Evolutionary conservation across 2,888 invertebrate species (phyloP), one percentile per base, ranked within the genome.

Genomic region (Sminthurinus aureus): DNA sequence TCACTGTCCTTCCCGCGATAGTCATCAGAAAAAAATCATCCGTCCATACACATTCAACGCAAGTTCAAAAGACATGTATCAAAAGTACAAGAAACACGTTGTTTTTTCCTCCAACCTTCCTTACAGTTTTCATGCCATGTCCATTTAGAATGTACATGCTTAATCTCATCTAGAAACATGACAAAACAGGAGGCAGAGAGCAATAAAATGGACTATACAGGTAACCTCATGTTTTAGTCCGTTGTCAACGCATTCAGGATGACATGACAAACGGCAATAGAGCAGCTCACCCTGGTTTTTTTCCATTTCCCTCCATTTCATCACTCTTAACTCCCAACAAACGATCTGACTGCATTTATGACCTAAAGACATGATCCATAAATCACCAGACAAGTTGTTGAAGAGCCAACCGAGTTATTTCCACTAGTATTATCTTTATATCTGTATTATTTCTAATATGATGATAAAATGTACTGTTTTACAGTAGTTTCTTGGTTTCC

Each of bases 1-100:
- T 85, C 86, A 87, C 83, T 79, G 75, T 75, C 38, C 38, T 38
- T 38, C 75, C 75, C 66, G 73, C 74, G 83, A 83, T 74, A 83
- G 77, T 58, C 77, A 77, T 82, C 82, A 77, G 51, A 11, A 67
- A 73, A 24, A 73, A 24, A 73, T 58, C 81, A 71, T 71, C 71
- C 13, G 58, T 58, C 15, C 58, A 58, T 9, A 58, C 58, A 58
- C 58, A 58, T 58, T 13, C 18, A 18, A 58, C 58, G 13, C 18
- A 58, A 9, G 9, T 58, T 58, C 58, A 58, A 3, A 58, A 38
- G 38, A 58, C 58, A 15, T 2, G 58, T 6, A 18, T 58, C 58
- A 58, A n/a, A n/a, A 18, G 13, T 18, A 15, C 58, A 58, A 15
- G 58, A 58, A 15, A 58, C 58, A 9, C 18, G 38, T 58, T 58